Base-by-base conservation (phyloP, 1,140 invertebrate genomes). In the Camponotus floridanus region DNA sequence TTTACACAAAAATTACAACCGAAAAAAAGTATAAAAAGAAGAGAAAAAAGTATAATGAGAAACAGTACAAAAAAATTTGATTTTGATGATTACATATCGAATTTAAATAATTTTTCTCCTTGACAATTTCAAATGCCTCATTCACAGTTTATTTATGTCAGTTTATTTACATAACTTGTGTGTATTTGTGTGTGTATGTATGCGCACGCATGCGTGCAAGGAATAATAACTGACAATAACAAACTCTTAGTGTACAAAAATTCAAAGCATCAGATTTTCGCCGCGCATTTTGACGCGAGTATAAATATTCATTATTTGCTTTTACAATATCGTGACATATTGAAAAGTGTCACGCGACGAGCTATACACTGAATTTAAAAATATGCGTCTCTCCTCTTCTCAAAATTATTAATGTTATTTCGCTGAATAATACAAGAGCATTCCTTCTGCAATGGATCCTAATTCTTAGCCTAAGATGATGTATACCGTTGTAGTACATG, bases 151-250 rank as follows among this genome's bases (percentile, higher is more conserved):
- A 51, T 51, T 51, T 51, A 51, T 51, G 48, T 51, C 48, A 80
- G 57, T 93, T 94, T 94, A 94, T 94, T 94, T 94, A 93, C 91
- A 94, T 88, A 92, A 92, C 76, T 93, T 87, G 71, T 92, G 86
- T 91, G 8, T 91, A 51, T 91, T 93, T 51, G 15, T 51, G 15
- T 51, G 15, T 51, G 8, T 45, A 51, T 51, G 15, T 51, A 9
- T 51, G 48, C 18, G 48, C 48, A 51, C 48, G 48, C 48, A 15
- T 15, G 15, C 48, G 91, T 92, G 91, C 90, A 92, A 92, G 85
- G 80, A 92, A 93, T 91, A 92, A 92, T 87, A 91, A 91, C 88
- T 91, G 90, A 92, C 86, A 90, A 90, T 87, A 91, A 90, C 85
- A 90, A 89, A 90, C 73, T 88, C 67, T n/a, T 78, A 88, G 89